Base-by-base conservation (phyloP, 2,888 invertebrate genomes). In the Lasioglossum marginatum region DNA sequence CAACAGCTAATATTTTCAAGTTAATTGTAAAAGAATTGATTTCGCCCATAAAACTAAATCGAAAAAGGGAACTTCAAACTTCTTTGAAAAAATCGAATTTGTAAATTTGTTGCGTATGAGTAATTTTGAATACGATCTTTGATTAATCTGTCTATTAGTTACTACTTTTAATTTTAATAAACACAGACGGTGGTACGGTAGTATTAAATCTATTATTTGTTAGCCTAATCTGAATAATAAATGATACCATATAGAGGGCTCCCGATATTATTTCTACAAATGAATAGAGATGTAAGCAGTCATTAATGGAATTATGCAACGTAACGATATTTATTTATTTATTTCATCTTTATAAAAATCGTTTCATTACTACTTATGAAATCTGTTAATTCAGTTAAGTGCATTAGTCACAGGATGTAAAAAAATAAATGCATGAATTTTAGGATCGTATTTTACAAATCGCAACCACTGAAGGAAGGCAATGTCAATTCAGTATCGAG, bases 121-220 rank as follows among this genome's bases (percentile, higher is more conserved):
- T 66, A 34, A 31, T 66, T 66, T 66, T 34, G 6, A 34, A 6
- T 34, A 23, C 31, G 66, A 10, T 34, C 27, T 27, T 14, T 66
- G 34, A 19, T 66, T 34, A 5, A 66, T 66, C 19, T 31, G 66
- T 34, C 34, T 34, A 66, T 34, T 66, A 66, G 8, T 31, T 34
- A 0, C 23, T 66, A 66, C 66, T 19, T 37, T 16, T 75, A 72
- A 40, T 27, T 72, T 76, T 37, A 60, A n/a, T 52, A 48, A 16
- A 34, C 37, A 43, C 60, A 72, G 48, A 74, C 34, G 66, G 66
- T 66, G 66, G 19, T 66, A 66, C 19, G 19, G 66, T 66, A 66
- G 34, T 66, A 34, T 66, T 66, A 31, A 66, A 66, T 66, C 66
- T 66, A 66, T 19, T 66, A 66, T 19, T 66, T 3, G 34, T 19